A percentile compares a stretch with the other conserved stretches of the same genome.
Evolutionary conservation across 2,797 vertebrate genomes (phyloP).

Genomic region (Geotrypetes seraphini): DNA sequence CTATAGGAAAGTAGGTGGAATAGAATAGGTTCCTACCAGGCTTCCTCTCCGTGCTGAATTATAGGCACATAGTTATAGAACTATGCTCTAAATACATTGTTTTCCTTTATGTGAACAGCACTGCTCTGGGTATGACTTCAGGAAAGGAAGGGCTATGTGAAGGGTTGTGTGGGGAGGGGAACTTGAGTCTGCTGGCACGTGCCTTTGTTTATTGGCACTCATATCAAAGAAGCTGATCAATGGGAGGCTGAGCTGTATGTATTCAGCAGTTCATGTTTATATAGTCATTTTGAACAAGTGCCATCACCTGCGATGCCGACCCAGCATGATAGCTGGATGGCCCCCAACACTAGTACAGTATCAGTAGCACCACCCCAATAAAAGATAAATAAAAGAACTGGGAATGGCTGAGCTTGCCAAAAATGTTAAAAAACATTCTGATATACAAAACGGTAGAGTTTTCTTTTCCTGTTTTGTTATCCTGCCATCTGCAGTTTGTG

Average conservation of each 20-base stretch:
- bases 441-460: too few relatives aligned
- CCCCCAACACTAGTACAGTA: not conserved
- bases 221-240: not conserved
- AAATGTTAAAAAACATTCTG: too few relatives aligned
- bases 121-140: not conserved
- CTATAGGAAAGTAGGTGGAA: too few relatives aligned
- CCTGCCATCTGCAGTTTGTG: too few relatives aligned
- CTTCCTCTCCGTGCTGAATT: too few relatives aligned
- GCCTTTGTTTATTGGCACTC: conserved; percentile 2
- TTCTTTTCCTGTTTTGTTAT: too few relatives aligned
- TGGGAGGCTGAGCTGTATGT: not conserved
- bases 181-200: not conserved
- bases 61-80: too few relatives aligned
- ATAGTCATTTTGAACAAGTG: not conserved
- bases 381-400: too few relatives aligned
- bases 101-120: too few relatives aligned
- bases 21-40: too few relatives aligned
- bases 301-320: not conserved
- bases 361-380: not conserved
- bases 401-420: too few relatives aligned
- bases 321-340: not conserved
- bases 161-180: not conserved
- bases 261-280: conserved; percentile 2
- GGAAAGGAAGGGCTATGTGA: conserved; percentile 4
- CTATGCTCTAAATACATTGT: too few relatives aligned